A percentile compares a stretch with the other conserved stretches of the same genome.
These are phyloP conservation scores for Pandemis corylana DNA, from an alignment of 2,888 invertebrate species.

Conservation along the genomic window DNA sequence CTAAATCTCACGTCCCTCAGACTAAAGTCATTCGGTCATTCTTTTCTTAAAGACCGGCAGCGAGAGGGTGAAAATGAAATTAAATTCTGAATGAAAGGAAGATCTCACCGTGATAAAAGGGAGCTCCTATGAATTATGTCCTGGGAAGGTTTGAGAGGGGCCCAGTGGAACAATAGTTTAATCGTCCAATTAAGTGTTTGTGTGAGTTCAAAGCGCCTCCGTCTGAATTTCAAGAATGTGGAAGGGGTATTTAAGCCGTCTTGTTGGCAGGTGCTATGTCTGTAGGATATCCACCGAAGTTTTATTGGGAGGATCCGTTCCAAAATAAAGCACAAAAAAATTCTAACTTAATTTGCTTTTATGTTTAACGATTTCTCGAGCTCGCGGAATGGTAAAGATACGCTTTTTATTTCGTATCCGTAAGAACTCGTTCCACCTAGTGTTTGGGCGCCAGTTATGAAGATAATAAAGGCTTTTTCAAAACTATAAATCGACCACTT, in stretches of 20 bases:
- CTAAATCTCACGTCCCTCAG: slow-evolving; percentile 64
- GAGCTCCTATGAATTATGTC: slow-evolving; percentile 79
- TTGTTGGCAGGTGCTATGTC: slow-evolving; percentile 18
- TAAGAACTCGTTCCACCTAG: background rate
- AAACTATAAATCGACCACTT: slow-evolving; percentile 39
- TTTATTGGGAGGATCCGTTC: background rate
- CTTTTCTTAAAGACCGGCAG: slow-evolving; percentile 70
- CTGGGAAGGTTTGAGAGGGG: slow-evolving; percentile 70
- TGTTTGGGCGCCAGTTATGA: slow-evolving; percentile 14
- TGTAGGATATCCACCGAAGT: background rate
- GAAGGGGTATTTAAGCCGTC: slow-evolving; percentile 47
- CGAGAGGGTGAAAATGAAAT: slow-evolving; percentile 83
- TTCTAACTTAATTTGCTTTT: background rate
- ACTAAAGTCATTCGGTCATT: slow-evolving; percentile 78
- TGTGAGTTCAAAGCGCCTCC: slow-evolving; percentile 63
- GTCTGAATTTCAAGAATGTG: slow-evolving; percentile 59
- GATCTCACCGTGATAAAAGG: slow-evolving; percentile 76
- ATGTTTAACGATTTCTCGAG: background rate
- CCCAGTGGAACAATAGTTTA: slow-evolving; percentile 78
- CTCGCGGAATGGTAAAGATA: background rate
- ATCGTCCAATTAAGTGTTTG: slow-evolving; percentile 83
- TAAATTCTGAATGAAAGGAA: slow-evolving; percentile 83
- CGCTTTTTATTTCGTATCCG: background rate
- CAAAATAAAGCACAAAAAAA: background rate
- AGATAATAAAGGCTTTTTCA: slow-evolving; percentile 33